Evolutionary conservation across 2,888 invertebrate species (phyloP), one percentile per base, ranked within the genome.

Genomic region (Drosophila parthenogenetica): DNA sequence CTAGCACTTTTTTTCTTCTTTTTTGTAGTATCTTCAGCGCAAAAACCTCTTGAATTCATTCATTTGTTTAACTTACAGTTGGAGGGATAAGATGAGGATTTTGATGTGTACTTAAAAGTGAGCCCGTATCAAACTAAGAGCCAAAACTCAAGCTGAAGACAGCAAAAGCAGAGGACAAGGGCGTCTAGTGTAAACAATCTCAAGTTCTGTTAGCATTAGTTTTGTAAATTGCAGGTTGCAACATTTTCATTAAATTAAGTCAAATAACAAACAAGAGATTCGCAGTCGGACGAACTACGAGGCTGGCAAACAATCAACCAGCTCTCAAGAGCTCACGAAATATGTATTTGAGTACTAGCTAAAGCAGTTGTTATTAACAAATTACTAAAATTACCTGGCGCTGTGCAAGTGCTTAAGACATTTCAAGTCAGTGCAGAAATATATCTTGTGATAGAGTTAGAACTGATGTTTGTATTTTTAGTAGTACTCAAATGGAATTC

Each of bases 181-280:
- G 58, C 45, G 57, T 48, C 54, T 48, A 54, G 57, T 55, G 88
- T 72, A 85, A 81, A 87, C 77, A 89, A 68, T 59, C 65, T 78
- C 71, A 87, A 84, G 81, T 87, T 76, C 62, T 81, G 68, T 68
- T 71, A 46, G 69, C 68, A 77, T 74, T 84, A 69, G 79, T 74
- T 84, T 84, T 84, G 77, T 77, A 81, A 89, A 89, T 84, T 86
- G 81, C 87, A 89, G 77, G 78, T 87, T 87, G 89, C 87, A 87
- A 89, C 79, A 84, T 86, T 88, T 87, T 89, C 89, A 89, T 89
- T 87, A 89, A 84, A 89, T 84, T 88, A 80, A 88, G 80, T 82
- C 82, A 77, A 79, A 79, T 71, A 84, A 70, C 79, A 76, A 87
- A 73, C 74, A 79, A 79, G 48, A 57, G 64, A 32, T 60, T 57